Base-by-base conservation (phyloP, 2,888 invertebrate species). In the Scelioninae gen. 1 region DNA sequence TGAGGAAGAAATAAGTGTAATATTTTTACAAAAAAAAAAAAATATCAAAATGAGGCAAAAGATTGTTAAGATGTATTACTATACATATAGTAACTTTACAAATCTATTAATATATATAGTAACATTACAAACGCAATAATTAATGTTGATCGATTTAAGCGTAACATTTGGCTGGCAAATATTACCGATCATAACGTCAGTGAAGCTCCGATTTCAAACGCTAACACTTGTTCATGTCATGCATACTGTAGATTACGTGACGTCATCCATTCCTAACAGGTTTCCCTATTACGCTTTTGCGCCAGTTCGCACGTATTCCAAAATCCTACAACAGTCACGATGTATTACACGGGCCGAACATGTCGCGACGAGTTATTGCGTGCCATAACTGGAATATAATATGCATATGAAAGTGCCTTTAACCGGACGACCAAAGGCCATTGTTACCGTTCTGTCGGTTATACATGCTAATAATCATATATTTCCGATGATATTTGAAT, bases 331-430 rank as follows among this genome's bases (percentile, higher is more conserved):
- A 66, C 84, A 71, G 84, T 77, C 65, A 79, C 75, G 84, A 82
- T 86, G 86, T 85, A 85, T 89, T 88, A 88, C 88, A 88, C 81
- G 74, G 79, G 81, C 76, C 74, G 81, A 76, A 84, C 86, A 84
- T 88, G 87, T 88, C 87, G 85, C 86, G 85, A 84, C 49, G 71
- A 85, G 83, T 65, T 83, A 79, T 74, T 75, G 82, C 51, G 84
- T 72, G 69, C 74, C 83, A 84, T 86, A 87, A 85, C 79, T 83
- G 74, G 80, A 84, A 87, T 86, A 84, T 86, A 87, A 89, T 89
- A 88, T 88, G 85, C 85, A 86, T 86, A 82, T 53, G 75, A 83
- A 81, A 75, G 38, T 69, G 55, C 55, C 40, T 43, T 47, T n/a
- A 71, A 60, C 71, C 53, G 74, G 69, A 63, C 63, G 69, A 66